Base-by-base conservation (phyloP, 1,140 invertebrate genomes). In the Nephila pilipes region DNA sequence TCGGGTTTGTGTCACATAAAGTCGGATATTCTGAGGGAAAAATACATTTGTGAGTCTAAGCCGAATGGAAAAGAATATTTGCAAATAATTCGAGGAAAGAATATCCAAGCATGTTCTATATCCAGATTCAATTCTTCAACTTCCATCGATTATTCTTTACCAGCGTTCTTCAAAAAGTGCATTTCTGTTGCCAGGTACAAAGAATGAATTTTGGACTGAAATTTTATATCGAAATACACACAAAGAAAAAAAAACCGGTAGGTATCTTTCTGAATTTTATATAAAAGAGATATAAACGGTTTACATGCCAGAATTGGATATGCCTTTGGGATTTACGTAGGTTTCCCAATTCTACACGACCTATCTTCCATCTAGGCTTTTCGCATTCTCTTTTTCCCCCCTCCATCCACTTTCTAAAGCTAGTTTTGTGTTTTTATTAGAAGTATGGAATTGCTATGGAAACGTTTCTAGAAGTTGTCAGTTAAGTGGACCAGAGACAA, bases 231-330 rank as follows among this genome's bases (percentile, higher is more conserved):
- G 29, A 32, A 75, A 75, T 32, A 29, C 29, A 75, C 69, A 75
- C 69, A 75, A 36, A 75, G 69, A 36, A 65, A 65, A 65, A 63
- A 65, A 25, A 12, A 12, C 12, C 63, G 25, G 22, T 25, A 65
- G 63, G 25, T 32, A 75, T 75, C 69, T 75, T 16, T 65, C 69
- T 75, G 69, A 25, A 5, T 75, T 75, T 75, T 75, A 75, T 75
- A 75, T 36, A 75, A 75, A 75, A 75, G 69, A 75, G 69, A 25
- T 75, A 32, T 75, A 75, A 75, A 75, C 69, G 69, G 69, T 75
- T 75, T 29, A 75, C 32, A 75, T 75, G 69, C 69, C 20, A 29
- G 69, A 75, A 75, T 75, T 75, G 32, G 65, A 75, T 75, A 75
- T 75, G 69, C 69, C 29, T 75, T 29, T 18, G 69, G 29, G 69